Evolutionary conservation across 2,113 vertebrate genomes (phyloP).

Genomic region (Montifringilla adamsi): DNA sequence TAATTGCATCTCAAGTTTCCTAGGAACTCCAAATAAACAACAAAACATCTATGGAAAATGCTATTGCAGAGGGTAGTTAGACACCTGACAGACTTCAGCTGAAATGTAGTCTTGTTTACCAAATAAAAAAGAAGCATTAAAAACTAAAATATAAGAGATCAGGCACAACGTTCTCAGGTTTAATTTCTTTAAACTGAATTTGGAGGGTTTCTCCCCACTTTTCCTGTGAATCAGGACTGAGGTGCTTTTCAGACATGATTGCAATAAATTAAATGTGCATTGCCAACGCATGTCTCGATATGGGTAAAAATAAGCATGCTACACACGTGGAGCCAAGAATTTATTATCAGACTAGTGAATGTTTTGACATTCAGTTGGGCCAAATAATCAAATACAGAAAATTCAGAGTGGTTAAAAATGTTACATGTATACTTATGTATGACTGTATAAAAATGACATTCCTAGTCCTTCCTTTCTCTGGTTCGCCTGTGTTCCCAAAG

Average conservation of each 20-base stretch:
- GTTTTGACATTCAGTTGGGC: neutral
- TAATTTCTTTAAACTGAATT: neutral
- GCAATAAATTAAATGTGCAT: neutral
- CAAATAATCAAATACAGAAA: neutral
- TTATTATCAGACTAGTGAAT: neutral
- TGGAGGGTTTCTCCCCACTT: neutral
- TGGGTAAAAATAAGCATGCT: neutral
- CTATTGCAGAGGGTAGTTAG: neutral
- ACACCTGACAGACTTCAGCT: neutral
- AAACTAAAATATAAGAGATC: neutral
- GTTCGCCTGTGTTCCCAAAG: fast-evolving
- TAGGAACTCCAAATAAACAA: neutral
- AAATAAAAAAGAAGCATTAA: neutral
- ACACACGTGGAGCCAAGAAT: neutral
- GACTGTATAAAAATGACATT: neutral
- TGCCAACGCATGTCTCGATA: neutral
- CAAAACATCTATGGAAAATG: neutral
- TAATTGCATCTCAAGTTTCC: neutral
- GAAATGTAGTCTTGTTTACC: fast-evolving
- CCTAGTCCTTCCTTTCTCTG: neutral
- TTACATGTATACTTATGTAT: neutral
- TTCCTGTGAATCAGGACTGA: neutral
- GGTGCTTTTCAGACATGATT: neutral
- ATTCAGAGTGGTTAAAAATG: fast-evolving
- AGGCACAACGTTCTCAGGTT: neutral